Percentiles rank a stretch among this genome's conserved stretches.
Conservation (phyloP, 2,113 vertebrate genomes). For the Girardinichthys multiradiatus region DNA sequence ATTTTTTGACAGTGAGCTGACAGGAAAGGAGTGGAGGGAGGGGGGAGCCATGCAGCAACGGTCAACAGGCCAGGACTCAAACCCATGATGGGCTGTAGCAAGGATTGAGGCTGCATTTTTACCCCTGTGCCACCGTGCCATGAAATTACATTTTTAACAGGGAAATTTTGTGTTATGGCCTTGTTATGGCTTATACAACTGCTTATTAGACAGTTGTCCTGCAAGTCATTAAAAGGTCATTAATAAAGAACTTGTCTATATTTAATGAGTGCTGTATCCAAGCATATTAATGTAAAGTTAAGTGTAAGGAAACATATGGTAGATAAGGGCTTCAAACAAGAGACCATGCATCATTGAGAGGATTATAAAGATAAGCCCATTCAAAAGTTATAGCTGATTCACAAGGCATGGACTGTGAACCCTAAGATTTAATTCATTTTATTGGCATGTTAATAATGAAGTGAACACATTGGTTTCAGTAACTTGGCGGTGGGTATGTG, state of each 20-base stretch:
- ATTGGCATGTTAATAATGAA: slow-evolving; percentile 54
- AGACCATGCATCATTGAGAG: background rate
- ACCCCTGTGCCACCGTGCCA: too few species aligned
- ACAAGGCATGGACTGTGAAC: background rate
- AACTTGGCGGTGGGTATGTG: slow-evolving; percentile 12
- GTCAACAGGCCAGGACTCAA: too few species aligned
- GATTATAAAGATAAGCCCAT: background rate
- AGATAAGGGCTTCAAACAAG: background rate
- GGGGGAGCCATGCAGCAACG: too few species aligned
- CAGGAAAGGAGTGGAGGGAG: too few species aligned
- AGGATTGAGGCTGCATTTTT: too few species aligned
- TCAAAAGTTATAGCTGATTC: background rate
- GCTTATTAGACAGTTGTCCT: background rate
- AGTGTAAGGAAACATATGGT: background rate
- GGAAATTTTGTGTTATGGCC: background rate
- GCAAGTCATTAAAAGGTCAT: background rate
- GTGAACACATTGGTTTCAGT: slow-evolving; percentile 25
- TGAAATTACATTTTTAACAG: too few species aligned
- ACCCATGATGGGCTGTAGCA: too few species aligned
- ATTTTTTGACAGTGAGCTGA: too few species aligned
- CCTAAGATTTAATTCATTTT: slow-evolving; percentile 40
- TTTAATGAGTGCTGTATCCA: background rate
- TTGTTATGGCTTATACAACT: background rate
- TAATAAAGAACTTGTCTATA: background rate
- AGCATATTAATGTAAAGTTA: background rate